A percentile compares a stretch with the other conserved stretches of the same genome.
phyloP scores from a whole-genome alignment of 1,140 invertebrate species.

The Heliconius congener region DNA sequence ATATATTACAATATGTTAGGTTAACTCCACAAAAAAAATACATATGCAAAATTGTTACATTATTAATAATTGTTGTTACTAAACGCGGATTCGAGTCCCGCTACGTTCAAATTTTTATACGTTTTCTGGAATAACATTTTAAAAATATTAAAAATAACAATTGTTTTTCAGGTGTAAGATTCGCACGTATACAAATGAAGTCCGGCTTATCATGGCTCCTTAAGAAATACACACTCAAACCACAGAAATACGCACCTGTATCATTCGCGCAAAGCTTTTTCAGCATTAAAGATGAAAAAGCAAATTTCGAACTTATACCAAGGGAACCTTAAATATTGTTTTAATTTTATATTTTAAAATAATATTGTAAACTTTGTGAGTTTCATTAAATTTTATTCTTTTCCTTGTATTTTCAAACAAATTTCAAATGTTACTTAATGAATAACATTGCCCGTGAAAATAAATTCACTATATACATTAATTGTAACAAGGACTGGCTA shows the following conservation, averaged over 20 bases:
- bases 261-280: constrained; percentile 36
- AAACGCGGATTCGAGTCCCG: too few species aligned
- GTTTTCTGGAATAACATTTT: too few species aligned
- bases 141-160: too few species aligned
- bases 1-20: too few species aligned
- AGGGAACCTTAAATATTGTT: neutral
- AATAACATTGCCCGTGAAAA: too few species aligned
- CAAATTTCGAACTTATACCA: constrained; percentile 14
- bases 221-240: constrained; percentile 54
- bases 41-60: neutral
- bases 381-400: too few species aligned
- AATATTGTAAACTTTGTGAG: neutral
- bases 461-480: too few species aligned
- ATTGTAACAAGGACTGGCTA: too few species aligned
- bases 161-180: constrained; percentile 71
- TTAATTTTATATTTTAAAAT: neutral
- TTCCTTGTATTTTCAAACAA: too few species aligned
- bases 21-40: neutral
- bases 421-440: too few species aligned
- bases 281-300: constrained; percentile 30
- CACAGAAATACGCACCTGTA: constrained; percentile 44
- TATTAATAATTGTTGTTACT: too few species aligned
- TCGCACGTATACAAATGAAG: constrained; percentile 79
- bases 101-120: too few species aligned
- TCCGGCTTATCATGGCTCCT: constrained; percentile 65